Base-by-base conservation (phyloP, 2,888 invertebrate species). In the Drosophila niveifrons region DNA sequence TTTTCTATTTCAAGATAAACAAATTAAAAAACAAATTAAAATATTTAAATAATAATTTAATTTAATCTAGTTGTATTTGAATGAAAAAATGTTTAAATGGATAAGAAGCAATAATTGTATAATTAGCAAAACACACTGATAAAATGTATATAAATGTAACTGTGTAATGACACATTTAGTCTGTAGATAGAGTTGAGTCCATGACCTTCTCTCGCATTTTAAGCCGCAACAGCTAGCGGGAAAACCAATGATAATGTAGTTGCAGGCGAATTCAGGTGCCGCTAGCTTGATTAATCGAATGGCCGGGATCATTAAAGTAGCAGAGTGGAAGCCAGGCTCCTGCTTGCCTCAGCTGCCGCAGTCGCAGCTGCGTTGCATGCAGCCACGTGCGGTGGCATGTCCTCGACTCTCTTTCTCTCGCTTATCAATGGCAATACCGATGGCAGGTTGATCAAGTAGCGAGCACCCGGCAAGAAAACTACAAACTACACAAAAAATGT, bases 321-420 rank as follows among this genome's bases (percentile, higher is more conserved):
- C 23, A 23, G 23, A 23, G 15, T 31, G 13, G 23, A 56, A 36
- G 13, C 9, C 34, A 10, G 46, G 34, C 46, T 34, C 23, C 34
- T 10, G 15, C 23, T 8, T 17, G 10, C 15, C 36, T 57, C 57
- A 46, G 57, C 57, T 47, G 58, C 48, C 39, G 58, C 58, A 58
- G 58, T 39, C 39, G 58, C 58, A 58, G 58, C 48, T 58, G 58
- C 47, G 57, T 15, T 28, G 28, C 28, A 31, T 15, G 47, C 6
- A 36, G 36, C 58, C 58, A 58, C 58, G 58, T 58, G 58, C 58
- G 58, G 36, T 39, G 29, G 29, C 18, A 17, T 53, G 31, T 44
- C 15, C 46, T 11, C 11, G 34, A 4, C 18, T 23, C 23, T 23
- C 23, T 23, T 4, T 23, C 23, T 23, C 23, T 23, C 36, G 11